Evolutionary conservation across 2,797 vertebrate species (phyloP).

Genomic region (Periparus ater): DNA sequence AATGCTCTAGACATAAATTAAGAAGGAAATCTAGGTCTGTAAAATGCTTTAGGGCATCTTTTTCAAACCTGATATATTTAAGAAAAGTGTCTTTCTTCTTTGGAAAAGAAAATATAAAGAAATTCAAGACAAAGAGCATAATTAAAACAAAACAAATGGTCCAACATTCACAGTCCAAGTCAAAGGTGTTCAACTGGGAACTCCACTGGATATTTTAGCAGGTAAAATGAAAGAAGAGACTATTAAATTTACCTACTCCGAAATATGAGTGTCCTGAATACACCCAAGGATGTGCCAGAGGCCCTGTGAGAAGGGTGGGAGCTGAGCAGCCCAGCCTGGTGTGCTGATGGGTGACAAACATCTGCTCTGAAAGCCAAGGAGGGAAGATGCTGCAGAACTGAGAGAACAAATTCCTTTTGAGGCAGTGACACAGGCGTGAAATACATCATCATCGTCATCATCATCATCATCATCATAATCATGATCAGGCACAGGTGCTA

Average conservation of each 20-base stretch:
- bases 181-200: neutral
- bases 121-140: neutral
- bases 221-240: neutral
- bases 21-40: neutral
- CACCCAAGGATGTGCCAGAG: neutral
- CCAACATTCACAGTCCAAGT: neutral
- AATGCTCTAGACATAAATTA: neutral
- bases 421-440: neutral
- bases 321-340: neutral
- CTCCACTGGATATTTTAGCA: neutral
- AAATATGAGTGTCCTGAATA: neutral
- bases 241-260: neutral
- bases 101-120: neutral
- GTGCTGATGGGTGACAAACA: neutral
- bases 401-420: neutral
- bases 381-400: neutral
- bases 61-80: neutral
- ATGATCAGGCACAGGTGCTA: neutral
- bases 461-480: neutral
- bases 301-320: neutral
- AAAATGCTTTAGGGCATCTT: neutral
- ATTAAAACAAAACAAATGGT: neutral
- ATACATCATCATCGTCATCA: neutral
- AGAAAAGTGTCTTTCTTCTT: neutral
- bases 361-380: rapidly evolving